These are phyloP conservation scores for Drosophila lowei DNA, from an alignment of 1,140 invertebrate genomes.

Conservation along the genomic window DNA sequence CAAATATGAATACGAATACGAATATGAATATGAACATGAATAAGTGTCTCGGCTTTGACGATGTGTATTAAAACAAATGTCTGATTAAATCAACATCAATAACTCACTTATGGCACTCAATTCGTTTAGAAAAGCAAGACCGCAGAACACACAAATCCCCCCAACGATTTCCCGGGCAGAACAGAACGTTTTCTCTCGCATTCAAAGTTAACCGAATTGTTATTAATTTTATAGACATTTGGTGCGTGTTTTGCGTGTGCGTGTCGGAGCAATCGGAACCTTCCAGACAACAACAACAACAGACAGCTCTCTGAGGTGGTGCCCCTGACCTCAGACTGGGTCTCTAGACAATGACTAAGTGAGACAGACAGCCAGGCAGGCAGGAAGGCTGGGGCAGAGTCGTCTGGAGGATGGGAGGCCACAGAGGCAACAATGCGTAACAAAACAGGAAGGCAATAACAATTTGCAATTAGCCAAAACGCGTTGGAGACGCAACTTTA, in stretches of 20 bases:
- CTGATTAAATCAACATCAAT: constrained; percentile 31
- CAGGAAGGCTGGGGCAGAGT: background rate
- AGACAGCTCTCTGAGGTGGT: background rate
- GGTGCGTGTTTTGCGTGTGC: constrained; percentile 40
- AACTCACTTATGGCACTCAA: constrained; percentile 20
- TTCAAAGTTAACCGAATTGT: constrained; percentile 43
- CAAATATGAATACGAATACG: constrained; percentile 16
- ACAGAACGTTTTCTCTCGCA: constrained; percentile 1
- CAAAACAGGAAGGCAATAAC: constrained; percentile 57
- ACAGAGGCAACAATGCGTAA: constrained; percentile 52
- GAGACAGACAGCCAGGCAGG: background rate
- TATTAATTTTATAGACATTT: constrained; percentile 55
- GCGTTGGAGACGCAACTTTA: constrained; percentile 32
- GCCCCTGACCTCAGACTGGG: constrained; percentile 14
- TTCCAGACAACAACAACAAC: constrained; percentile 34
- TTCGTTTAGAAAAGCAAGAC: background rate
- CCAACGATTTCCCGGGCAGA: constrained; percentile 6
- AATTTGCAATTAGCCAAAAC: constrained; percentile 48
- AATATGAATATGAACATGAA: background rate
- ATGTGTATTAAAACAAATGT: constrained; percentile 3
- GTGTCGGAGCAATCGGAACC: constrained; percentile 22
- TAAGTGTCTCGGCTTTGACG: constrained; percentile 15
- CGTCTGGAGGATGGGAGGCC: constrained; percentile 2
- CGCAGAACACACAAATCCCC: background rate
- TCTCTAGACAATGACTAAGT: constrained; percentile 13